Conservation (phyloP, 2,888 invertebrate genomes). For the Tridacna gigas region DNA sequence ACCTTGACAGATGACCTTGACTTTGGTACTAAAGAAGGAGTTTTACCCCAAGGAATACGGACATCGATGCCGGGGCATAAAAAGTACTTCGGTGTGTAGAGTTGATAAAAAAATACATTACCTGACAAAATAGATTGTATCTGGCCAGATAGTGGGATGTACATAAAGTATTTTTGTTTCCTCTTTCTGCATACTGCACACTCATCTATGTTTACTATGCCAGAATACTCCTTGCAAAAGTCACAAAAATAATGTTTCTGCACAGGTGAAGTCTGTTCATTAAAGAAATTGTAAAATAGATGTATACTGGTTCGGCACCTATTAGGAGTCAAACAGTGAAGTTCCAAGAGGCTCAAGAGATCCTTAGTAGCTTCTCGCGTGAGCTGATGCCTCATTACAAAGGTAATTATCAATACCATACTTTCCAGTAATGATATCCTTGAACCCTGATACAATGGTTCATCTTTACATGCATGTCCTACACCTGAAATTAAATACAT, state of each 20-base stretch:
- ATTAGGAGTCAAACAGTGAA: conserved; percentile 28
- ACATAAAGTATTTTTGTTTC: conserved; percentile 33
- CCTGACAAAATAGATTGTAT: conserved; percentile 28
- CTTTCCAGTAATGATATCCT: conserved; percentile 24
- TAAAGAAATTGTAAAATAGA: conserved; percentile 27
- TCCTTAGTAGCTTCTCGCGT: conserved; percentile 30
- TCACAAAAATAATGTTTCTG: conserved; percentile 35
- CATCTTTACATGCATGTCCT: conserved; percentile 13
- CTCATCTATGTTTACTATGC: conserved; percentile 15
- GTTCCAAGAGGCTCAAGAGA: conserved; percentile 24
- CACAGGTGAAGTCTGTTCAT: conserved; percentile 25
- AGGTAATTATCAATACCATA: conserved; percentile 29
- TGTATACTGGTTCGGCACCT: conserved; percentile 25
- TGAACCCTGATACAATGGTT: conserved; percentile 18
- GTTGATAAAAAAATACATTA: conserved; percentile 11
- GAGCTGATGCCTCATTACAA: conserved; percentile 27
- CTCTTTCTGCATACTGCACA: conserved; percentile 23
- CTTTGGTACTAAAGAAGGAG: too few species aligned
- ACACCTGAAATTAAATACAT: conserved; percentile 11
- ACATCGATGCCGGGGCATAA: too few species aligned
- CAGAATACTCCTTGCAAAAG: conserved; percentile 31
- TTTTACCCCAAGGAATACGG: too few species aligned
- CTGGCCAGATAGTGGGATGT: conserved; percentile 31
- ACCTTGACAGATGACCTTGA: too few species aligned
- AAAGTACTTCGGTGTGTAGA: background rate